Base-by-base conservation (phyloP, 1,140 invertebrate species). In the Drosophila pseudoananassae region DNA sequence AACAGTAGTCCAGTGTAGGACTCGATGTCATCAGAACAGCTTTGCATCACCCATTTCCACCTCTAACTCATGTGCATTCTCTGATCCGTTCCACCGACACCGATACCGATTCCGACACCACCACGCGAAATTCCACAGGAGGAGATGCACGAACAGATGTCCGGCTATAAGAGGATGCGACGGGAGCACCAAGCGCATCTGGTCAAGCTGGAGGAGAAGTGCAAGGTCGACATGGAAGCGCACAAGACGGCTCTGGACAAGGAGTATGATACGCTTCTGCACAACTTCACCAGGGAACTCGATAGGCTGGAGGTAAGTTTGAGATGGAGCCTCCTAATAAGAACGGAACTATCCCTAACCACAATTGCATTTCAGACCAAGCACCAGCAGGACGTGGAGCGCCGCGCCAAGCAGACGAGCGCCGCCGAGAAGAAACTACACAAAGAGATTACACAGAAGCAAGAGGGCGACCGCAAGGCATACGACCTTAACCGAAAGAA, bases 121-220 rank as follows among this genome's bases (percentile, higher is more conserved):
- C 12, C 38, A 40, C 38, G 38, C 31, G 10, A 14, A 43, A 20
- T 43, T 23, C 14, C n/a, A 33, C 55, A 91, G 90, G 97, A 99
- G 93, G 98, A 99, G 92, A 98, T 99, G 96, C 97, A 99, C 92
- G 98, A 99, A 93, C 98, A 99, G 93, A 99, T 99, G 97, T 97
- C 97, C 45, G 98, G 98, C 4, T 99, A 99, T 92, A 99, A 99
- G 93, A 94, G 98, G 66, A 98, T 99, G 97, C 94, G 98, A 65
- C 94, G 98, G 54, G 98, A 99, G 92, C 98, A 99, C 92, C 98
- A 99, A 92, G 97, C 97, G 79, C 98, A 98, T 75, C 93, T 99
- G 85, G 89, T 96, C 25, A 96, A 96, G 92, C 93, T 99, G 80
- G 99, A 99, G 93, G 97, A 98, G 92, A 96, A 96, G 78, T 99